These are phyloP conservation scores for Lochmaea capreae DNA, from an alignment of 2,888 invertebrate genomes.

Conservation along the genomic window DNA sequence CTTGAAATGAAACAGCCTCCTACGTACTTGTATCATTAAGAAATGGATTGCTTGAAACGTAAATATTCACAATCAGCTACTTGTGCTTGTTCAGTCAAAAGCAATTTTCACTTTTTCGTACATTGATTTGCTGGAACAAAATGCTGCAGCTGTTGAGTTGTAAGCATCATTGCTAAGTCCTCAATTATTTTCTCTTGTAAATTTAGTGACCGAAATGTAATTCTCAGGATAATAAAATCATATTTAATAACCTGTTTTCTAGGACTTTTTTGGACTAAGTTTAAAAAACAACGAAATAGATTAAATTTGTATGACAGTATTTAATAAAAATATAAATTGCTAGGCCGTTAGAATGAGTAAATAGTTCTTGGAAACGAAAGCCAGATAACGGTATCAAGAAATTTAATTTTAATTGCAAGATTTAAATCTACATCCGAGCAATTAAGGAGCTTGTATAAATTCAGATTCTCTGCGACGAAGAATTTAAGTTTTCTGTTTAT, in stretches of 20 bases:
- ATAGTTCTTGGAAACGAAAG: conserved; percentile 37
- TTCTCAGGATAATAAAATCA: not conserved
- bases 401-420: conserved; percentile 60
- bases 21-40: too few relatives aligned
- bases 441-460: conserved; percentile 60
- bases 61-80: too few relatives aligned
- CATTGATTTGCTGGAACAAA: too few relatives aligned
- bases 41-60: too few relatives aligned
- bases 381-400: conserved; percentile 57
- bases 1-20: too few relatives aligned
- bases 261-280: too few relatives aligned
- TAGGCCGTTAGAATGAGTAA: conserved; percentile 41
- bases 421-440: conserved; percentile 59
- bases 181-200: too few relatives aligned
- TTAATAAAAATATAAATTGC: not conserved
- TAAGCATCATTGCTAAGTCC: too few relatives aligned
- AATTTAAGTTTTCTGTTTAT: conserved; percentile 53
- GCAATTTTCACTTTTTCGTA: too few relatives aligned
- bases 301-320: not conserved
- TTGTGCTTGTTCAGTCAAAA: too few relatives aligned
- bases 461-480: conserved; percentile 55
- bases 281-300: not conserved
- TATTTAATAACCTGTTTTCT: not conserved
- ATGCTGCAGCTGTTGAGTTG: too few relatives aligned
- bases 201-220: too few relatives aligned